Base-by-base conservation (phyloP, 2,888 invertebrate genomes). In the Ochropacha duplaris region DNA sequence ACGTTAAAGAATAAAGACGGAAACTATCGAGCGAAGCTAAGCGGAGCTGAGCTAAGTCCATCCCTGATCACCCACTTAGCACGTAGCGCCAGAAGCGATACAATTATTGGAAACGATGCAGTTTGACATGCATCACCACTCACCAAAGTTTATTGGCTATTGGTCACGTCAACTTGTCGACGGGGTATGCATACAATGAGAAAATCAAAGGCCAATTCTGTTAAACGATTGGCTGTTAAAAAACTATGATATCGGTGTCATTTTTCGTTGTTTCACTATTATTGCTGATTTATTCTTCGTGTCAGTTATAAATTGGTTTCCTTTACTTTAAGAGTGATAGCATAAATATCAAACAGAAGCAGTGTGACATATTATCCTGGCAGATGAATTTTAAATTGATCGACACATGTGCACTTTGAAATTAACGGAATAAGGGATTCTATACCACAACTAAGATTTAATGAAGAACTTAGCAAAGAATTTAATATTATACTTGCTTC, bases 131-230 rank as follows among this genome's bases (percentile, higher is more conserved):
- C 69, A 64, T 54, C 55, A 56, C 59, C 55, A 52, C 57, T 50
- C 60, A n/a, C 54, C 54, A 19, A 19, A 54, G 54, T 56, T 68
- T 66, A 74, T 68, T 74, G 64, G 66, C 64, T 63, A 68, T 65
- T 60, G 65, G 59, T 59, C 65, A 63, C 67, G 64, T 59, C 59
- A n/a, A 55, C 55, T 50, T 55, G 31, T 24, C 56, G 16, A 72
- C 71, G 65, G 36, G 59, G 39, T 50, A 55, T 62, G 75, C 68
- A 73, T 75, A 56, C 60, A 58, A 66, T 54, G 16, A n/a, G 24
- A 24, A 24, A 51, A 26, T 24, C 49, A 19, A 28, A 4, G 28
- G 44, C 24, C n/a, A 54, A n/a, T 44, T 26, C 24, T 24, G 26
- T 28, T 44, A 54, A 56, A 50, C 24, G 55, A 50, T 49, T 39